Conservation (phyloP, 2,888 invertebrate genomes). For the Drosophila ezoana region DNA sequence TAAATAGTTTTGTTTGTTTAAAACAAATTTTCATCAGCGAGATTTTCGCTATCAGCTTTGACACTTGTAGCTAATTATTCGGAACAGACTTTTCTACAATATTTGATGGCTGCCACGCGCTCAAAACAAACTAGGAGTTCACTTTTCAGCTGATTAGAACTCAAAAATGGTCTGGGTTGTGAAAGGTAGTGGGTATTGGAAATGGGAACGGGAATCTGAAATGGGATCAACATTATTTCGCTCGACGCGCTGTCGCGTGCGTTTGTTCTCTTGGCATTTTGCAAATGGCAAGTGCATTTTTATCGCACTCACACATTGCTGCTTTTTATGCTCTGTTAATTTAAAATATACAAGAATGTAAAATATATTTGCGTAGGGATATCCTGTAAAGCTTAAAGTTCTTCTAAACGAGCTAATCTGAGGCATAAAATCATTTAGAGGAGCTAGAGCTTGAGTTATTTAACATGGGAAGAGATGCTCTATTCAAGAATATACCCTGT, state of each 20-base stretch:
- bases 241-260: not conserved
- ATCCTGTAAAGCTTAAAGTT: constrained; percentile 1
- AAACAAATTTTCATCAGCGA: not conserved
- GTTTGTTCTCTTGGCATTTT: constrained; percentile 37
- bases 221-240: constrained; percentile 17
- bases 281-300: constrained; percentile 41
- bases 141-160: constrained; percentile 44
- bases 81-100: constrained; percentile 27
- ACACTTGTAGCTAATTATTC: constrained; percentile 54
- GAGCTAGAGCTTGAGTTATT: no score
- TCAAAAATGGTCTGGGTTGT: not conserved
- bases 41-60: constrained; percentile 34
- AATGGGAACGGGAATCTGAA: constrained; percentile 18
- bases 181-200: constrained; percentile 1
- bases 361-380: not conserved
- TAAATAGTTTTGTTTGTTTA: constrained; percentile 11
- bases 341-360: not conserved
- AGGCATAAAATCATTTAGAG: no score
- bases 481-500: no score
- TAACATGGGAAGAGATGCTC: no score
- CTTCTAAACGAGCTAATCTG: no score
- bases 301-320: not conserved
- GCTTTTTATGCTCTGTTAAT: constrained; percentile 7
- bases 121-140: constrained; percentile 16
- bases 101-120: constrained; percentile 57